Evolutionary conservation across 2,113 vertebrate genomes (phyloP), one percentile per base, ranked within the genome.

Genomic region (human (Homo sapiens)): DNA sequence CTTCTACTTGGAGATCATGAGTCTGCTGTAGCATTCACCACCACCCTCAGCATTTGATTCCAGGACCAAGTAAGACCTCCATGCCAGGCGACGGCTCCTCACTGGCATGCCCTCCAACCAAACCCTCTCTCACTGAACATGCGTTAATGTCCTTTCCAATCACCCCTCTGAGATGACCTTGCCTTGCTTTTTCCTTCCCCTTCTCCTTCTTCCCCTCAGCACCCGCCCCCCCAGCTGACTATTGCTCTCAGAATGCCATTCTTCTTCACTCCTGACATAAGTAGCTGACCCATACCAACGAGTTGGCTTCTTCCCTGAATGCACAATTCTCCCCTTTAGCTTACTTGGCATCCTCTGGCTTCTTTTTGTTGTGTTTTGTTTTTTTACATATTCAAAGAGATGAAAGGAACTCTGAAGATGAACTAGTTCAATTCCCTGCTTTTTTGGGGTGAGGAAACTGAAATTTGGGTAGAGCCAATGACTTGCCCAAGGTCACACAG

Each of bases 341-440:
- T 93, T 75, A 95, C 89, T 97, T 98, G 93, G 72, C 73, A 88
- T 97, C 85, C 75, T 91, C 75, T 89, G 89, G 78, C 12, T 66
- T 90, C 48, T 89, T 92, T 96, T 88, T 59, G 90, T 57, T 97
- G 25, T 90, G 50, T 84, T 97, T 81, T 79, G 14, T 80, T 95
- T 91, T 81, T 73, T 93, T 43, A 85, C 20, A 96, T 87, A 96
- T 84, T 97, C 70, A 72, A 40, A 94, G 38, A 93, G 43, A 96
- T 97, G 72, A 86, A 89, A 97, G 61, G 68, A 97, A 68, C 18
- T 57, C 57, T 93, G 59, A 92, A 48, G 59, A 89, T 78, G 72
- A 95, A 68, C n/a, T 89, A 59, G 57, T 89, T 97, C 52, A 96
- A 92, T 68, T 95, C 22, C 45, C 9, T 76, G 38, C 38, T 91